phyloP scores from a whole-genome alignment of 2,113 vertebrate genomes.

The Ranitomeya imitator region DNA sequence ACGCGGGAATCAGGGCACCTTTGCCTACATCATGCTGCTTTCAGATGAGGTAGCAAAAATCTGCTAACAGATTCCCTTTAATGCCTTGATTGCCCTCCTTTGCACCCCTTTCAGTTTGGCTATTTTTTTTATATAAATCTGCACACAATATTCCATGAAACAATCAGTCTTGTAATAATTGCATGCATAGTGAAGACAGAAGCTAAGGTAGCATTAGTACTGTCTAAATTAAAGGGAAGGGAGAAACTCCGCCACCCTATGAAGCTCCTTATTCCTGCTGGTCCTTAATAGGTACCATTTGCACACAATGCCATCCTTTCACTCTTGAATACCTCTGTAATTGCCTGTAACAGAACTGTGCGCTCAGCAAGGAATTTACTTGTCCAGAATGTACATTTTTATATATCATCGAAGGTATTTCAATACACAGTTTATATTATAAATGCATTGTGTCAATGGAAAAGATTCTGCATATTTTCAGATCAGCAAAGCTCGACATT shows the following conservation, averaged over 20 bases:
- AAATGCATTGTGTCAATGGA: not conserved
- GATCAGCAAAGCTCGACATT: not conserved
- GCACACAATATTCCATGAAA: too few relatives aligned
- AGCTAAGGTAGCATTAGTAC: too few relatives aligned
- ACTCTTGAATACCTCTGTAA: not conserved
- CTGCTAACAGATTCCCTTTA: too few relatives aligned
- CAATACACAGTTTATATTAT: not conserved
- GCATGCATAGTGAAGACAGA: too few relatives aligned
- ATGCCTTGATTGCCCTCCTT: too few relatives aligned
- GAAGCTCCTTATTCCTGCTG: not conserved
- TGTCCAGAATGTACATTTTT: not conserved
- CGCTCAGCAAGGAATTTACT: conserved; percentile 5
- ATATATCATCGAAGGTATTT: too few relatives aligned
- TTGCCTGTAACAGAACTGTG: not conserved
- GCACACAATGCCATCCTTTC: not conserved
- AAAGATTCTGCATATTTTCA: not conserved
- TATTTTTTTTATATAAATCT: too few relatives aligned
- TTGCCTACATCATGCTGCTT: too few relatives aligned
- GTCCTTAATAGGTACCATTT: not conserved
- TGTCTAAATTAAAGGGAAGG: not conserved
- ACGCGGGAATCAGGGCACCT: too few relatives aligned
- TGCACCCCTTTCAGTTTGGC: too few relatives aligned
- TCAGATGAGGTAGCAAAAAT: too few relatives aligned
- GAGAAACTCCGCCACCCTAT: not conserved
- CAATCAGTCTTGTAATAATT: too few relatives aligned